These are phyloP conservation scores for Helicolenus hilgendorfi DNA, from an alignment of 2,797 vertebrate genomes.

Conservation along the genomic window DNA sequence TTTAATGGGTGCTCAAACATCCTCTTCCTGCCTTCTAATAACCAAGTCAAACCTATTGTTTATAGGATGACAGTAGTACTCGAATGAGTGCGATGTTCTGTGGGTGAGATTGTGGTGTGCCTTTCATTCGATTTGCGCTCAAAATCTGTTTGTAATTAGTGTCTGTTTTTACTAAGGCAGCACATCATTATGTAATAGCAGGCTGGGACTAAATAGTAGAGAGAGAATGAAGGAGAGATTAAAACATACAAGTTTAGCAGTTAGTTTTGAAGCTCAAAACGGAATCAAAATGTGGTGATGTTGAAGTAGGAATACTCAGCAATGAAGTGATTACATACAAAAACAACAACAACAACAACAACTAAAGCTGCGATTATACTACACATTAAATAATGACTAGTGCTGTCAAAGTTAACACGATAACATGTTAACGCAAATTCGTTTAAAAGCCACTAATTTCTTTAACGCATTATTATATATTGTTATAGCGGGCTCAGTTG, in stretches of 20 bases:
- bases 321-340: background rate
- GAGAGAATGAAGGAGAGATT: background rate
- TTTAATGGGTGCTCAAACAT: background rate
- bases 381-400: background rate
- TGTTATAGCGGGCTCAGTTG: too few species aligned
- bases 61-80: background rate
- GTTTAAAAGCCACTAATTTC: too few species aligned
- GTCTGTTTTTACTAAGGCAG: background rate
- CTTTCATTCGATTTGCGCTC: background rate
- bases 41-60: background rate
- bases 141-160: background rate
- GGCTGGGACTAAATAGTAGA: background rate
- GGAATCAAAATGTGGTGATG: background rate
- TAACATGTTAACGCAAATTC: too few species aligned
- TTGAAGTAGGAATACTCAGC: background rate
- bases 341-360: background rate
- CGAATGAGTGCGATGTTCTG: background rate
- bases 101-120: background rate
- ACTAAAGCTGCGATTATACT: too few species aligned
- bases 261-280: background rate
- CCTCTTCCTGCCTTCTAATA: background rate
- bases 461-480: too few species aligned
- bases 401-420: too few species aligned
- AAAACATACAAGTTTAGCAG: background rate
- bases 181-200: background rate